Percentiles rank a stretch among this genome's conserved stretches.
Evolutionary conservation across 2,113 vertebrate species (phyloP).

Genomic region (Eupsittula cactorum): DNA sequence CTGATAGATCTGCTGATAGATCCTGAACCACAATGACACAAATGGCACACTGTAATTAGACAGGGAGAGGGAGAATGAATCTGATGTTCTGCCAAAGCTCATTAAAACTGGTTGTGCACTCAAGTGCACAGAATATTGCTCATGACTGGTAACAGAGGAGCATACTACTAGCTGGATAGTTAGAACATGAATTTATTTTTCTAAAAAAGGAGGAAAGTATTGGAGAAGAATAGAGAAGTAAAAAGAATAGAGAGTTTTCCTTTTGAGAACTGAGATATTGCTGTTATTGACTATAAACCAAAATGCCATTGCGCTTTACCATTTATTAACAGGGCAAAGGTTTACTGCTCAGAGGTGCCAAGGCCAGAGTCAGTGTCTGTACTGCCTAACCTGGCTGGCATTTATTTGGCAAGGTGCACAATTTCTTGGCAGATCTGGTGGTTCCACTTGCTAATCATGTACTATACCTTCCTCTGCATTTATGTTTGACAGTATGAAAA

Average conservation of each 20-base stretch:
- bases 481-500: background rate
- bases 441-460: background rate
- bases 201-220: background rate
- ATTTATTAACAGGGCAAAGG: background rate
- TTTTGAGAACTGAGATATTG: background rate
- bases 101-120: slow-evolving; percentile 46
- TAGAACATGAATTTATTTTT: background rate
- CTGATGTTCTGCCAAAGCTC: slow-evolving; percentile 53
- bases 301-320: background rate
- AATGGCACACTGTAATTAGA: slow-evolving; percentile 25
- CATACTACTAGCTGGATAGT: background rate
- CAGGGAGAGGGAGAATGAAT: background rate
- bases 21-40: slow-evolving; percentile 20
- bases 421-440: slow-evolving; percentile 26
- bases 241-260: background rate
- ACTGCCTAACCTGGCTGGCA: background rate
- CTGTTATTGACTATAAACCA: background rate
- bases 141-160: background rate
- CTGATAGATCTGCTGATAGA: slow-evolving; percentile 36
- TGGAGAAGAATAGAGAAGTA: background rate
- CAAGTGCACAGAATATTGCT: background rate
- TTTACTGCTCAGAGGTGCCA: background rate
- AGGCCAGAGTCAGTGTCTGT: background rate
- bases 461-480: background rate
- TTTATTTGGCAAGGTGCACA: slow-evolving; percentile 25